Evolutionary conservation across 2,888 invertebrate species (phyloP).

Genomic region (Tachina fera): DNA sequence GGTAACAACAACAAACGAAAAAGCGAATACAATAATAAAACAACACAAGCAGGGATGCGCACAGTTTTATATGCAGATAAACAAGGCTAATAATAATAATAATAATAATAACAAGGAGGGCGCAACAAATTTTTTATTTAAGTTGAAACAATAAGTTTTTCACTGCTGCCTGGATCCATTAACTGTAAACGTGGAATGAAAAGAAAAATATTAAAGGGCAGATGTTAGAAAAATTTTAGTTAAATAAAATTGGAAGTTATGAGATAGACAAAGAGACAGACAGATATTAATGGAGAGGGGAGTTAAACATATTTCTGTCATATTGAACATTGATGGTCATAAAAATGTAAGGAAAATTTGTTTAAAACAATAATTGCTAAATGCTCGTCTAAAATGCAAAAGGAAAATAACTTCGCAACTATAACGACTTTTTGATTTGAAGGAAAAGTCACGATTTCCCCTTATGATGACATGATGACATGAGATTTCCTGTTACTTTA

Average conservation of each 20-base stretch:
- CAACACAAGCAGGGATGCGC: conserved; percentile 54
- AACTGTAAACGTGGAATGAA: not conserved
- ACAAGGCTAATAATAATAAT: conserved; percentile 71
- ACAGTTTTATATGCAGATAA: conserved; percentile 33
- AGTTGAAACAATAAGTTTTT: conserved; percentile 60
- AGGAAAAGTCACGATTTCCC: conserved; percentile 71
- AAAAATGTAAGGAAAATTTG: conserved; percentile 45
- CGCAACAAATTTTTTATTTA: conserved; percentile 57
- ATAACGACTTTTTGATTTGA: conserved; percentile 69
- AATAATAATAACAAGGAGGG: conserved; percentile 65
- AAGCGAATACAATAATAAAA: conserved; percentile 28
- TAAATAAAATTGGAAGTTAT: conserved; percentile 60
- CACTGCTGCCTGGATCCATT: not conserved
- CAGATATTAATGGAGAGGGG: conserved; percentile 4
- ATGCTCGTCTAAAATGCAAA: conserved; percentile 24
- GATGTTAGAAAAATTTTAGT: conserved; percentile 66
- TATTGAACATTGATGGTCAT: conserved; percentile 67
- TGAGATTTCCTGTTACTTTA: conserved; percentile 60
- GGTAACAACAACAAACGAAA: conserved; percentile 58
- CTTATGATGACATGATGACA: conserved; percentile 65
- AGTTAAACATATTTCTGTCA: conserved; percentile 42
- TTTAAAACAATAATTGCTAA: conserved; percentile 64
- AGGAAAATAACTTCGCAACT: conserved; percentile 33
- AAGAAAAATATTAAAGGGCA: conserved; percentile 50
- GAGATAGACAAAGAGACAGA: conserved; percentile 3